Evolutionary conservation across 2,797 vertebrate species (phyloP).

Genomic region (Cheirogaleus major): DNA sequence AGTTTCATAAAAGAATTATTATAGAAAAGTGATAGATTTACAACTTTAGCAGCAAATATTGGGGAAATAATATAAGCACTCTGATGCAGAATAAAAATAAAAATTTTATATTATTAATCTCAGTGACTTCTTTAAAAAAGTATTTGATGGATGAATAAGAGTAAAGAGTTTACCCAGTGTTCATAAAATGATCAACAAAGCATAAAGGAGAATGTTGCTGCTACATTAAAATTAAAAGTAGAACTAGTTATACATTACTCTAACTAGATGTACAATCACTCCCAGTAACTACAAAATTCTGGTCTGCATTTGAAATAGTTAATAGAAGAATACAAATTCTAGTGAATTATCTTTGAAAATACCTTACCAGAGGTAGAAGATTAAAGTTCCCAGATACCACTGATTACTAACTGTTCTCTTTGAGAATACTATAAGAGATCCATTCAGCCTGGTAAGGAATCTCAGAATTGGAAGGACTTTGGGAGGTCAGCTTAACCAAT

Average conservation of each 20-base stretch:
- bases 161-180: not conserved
- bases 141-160: not conserved
- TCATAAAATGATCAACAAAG: slow-evolving; percentile 32
- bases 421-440: not conserved
- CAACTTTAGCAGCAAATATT: slow-evolving; percentile 16
- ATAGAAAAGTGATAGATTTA: not conserved
- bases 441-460: not conserved
- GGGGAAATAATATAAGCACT: not conserved
- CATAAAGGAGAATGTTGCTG: not conserved
- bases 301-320: slow-evolving; percentile 11
- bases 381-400: not conserved
- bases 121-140: slow-evolving; percentile 6
- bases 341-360: slow-evolving; percentile 42
- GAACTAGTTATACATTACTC: not conserved
- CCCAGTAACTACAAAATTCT: slow-evolving; percentile 14
- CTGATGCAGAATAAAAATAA: slow-evolving; percentile 8
- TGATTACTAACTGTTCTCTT: not conserved
- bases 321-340: slow-evolving; percentile 43
- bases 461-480: not conserved
- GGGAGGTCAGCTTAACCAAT: not conserved
- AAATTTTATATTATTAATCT: not conserved
- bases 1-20: slow-evolving; percentile 23
- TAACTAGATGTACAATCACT: not conserved
- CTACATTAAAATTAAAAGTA: slow-evolving; percentile 8
- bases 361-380: not conserved